A percentile compares a stretch with the other conserved stretches of the same genome.
phyloP scores from a whole-genome alignment of 2,113 vertebrate species.

The Megaceryle torquata region DNA sequence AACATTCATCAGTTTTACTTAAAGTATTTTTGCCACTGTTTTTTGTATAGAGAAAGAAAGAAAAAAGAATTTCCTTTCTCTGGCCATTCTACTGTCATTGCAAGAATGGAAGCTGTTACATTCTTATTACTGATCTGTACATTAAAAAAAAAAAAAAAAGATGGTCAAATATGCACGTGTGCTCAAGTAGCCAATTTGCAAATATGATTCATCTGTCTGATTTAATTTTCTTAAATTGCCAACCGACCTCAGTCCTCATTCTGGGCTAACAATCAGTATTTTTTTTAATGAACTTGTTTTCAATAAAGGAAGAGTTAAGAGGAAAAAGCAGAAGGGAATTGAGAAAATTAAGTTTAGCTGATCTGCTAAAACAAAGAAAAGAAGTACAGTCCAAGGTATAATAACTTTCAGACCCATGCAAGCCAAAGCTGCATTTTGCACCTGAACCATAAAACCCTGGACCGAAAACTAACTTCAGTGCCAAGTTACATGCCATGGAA shows the following conservation, averaged over 20 bases:
- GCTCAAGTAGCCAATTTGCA: neutral
- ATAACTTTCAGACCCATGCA: neutral
- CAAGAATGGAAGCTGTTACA: neutral
- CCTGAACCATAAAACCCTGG: constrained; percentile 42
- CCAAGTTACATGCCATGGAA: constrained; percentile 4
- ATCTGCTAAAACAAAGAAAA: constrained; percentile 13
- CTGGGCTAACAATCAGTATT: neutral
- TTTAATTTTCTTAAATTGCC: constrained; percentile 31
- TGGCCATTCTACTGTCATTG: neutral
- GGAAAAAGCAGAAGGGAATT: neutral
- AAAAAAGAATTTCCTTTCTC: neutral
- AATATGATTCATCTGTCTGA: neutral
- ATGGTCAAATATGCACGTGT: neutral
- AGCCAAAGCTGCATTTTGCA: constrained; percentile 30
- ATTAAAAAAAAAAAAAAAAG: neutral
- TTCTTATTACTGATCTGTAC: neutral
- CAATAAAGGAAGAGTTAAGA: constrained; percentile 8
- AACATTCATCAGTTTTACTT: constrained; percentile 1
- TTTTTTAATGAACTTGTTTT: neutral
- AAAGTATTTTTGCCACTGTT: neutral
- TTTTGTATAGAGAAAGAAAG: neutral
- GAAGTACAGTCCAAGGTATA: constrained; percentile 1
- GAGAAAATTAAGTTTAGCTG: constrained; percentile 26
- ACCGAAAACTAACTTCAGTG: neutral
- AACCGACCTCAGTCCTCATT: neutral